phyloP scores from a whole-genome alignment of 1,140 invertebrate genomes.

The Oppia nitens region DNA sequence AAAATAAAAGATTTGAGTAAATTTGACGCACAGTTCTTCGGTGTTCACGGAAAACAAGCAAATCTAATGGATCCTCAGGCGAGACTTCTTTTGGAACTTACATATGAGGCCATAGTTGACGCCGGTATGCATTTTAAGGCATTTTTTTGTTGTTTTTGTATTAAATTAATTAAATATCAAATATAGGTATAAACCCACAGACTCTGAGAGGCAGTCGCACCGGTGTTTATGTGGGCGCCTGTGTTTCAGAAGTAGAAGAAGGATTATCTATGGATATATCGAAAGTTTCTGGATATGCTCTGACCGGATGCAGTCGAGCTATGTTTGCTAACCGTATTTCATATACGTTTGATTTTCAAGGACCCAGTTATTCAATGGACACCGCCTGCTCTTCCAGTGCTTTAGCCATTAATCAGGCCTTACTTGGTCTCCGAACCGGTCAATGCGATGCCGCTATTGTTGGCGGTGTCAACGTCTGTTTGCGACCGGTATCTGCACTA shows the following conservation, averaged over 20 bases:
- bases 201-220: constrained; percentile 44
- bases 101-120: constrained; percentile 86
- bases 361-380: constrained; percentile 78
- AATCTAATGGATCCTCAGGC: constrained; percentile 89
- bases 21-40: constrained; percentile 80
- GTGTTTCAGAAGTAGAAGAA: constrained; percentile 66
- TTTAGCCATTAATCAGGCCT: constrained; percentile 69
- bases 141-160: neutral
- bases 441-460: constrained; percentile 84
- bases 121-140: constrained; percentile 40
- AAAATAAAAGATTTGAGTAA: constrained; percentile 71
- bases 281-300: constrained; percentile 62
- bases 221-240: constrained; percentile 78
- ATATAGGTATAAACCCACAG: constrained; percentile 25
- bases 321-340: constrained; percentile 95
- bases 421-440: constrained; percentile 57
- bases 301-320: constrained; percentile 75
- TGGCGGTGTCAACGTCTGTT: constrained; percentile 60
- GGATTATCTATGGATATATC: constrained; percentile 38
- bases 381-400: constrained; percentile 89
- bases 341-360: constrained; percentile 78
- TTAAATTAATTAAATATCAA: neutral
- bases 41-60: constrained; percentile 77
- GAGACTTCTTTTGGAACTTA: constrained; percentile 72
- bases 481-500: constrained; percentile 71